phyloP scores from a whole-genome alignment of 2,888 invertebrate genomes.

The Caenorhabditis plicata region DNA sequence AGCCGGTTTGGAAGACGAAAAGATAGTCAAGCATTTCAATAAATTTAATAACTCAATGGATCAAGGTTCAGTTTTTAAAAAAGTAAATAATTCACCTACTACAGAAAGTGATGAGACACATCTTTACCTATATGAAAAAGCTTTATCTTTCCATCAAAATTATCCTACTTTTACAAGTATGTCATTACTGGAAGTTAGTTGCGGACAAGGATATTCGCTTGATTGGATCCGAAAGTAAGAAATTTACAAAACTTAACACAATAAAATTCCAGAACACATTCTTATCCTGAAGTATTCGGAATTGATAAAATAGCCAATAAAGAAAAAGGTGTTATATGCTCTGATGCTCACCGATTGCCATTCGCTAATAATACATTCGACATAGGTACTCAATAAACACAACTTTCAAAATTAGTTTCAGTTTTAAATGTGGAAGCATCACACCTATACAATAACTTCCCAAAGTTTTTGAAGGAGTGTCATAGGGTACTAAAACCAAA shows the following conservation, averaged over 20 bases:
- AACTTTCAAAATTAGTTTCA: slow-evolving; percentile 9
- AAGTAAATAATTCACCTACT: too few species aligned
- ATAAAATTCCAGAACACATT: slow-evolving; percentile 42
- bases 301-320: slow-evolving; percentile 31
- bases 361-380: slow-evolving; percentile 22
- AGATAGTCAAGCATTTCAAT: slow-evolving; percentile 3
- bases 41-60: too few species aligned
- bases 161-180: slow-evolving; percentile 43
- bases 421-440: slow-evolving; percentile 56
- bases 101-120: slow-evolving; percentile 37
- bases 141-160: slow-evolving; percentile 42
- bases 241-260: not conserved
- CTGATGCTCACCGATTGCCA: slow-evolving; percentile 43
- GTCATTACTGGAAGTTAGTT: slow-evolving; percentile 54
- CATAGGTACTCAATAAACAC: slow-evolving; percentile 4
- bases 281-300: slow-evolving; percentile 38
- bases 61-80: too few species aligned
- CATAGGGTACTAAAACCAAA: slow-evolving; percentile 39
- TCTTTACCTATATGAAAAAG: slow-evolving; percentile 52
- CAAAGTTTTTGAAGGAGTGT: slow-evolving; percentile 47
- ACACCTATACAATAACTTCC: slow-evolving; percentile 45
- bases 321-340: slow-evolving; percentile 7
- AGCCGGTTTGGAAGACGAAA: not conserved
- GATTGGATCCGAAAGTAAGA: slow-evolving; percentile 48
- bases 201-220: slow-evolving; percentile 53